Evolutionary conservation across 2,113 vertebrate genomes (phyloP), one percentile per base, ranked within the genome.

Genomic region (Macquaria australasica): DNA sequence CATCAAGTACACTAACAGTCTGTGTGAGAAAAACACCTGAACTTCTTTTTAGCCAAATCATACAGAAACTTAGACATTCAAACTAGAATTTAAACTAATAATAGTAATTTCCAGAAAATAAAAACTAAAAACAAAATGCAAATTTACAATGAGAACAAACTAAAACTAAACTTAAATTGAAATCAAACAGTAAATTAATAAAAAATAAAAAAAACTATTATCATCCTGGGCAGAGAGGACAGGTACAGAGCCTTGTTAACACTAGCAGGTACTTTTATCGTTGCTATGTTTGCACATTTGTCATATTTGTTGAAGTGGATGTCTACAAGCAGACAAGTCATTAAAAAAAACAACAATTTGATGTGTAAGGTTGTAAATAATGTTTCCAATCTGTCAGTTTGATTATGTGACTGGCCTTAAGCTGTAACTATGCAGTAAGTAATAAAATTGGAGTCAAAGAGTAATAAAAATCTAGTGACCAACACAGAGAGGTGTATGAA

Each of bases 371-470:
- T 55, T 83, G 11, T 77, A 77, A 79, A 82, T 45, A 23, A 50
- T 37, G 11, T 71, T 74, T 66, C 31, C 51, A 21, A 69, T 79
- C 68, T 62, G n/a, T 74, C 50, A 63, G 41, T 62, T 73, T 66
- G 45, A 84, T 74, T 70, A 76, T 68, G 67, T 63, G 75, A 84
- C 45, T 67, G 60, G 56, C 41, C 34, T 77, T 11, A 58, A 66
- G 41, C 60, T 76, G 51, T 66, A 63, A 15, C 67, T 53, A 18
- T 21, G 37, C 11, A 34, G 59, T 41, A 10, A 73, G 31, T 59
- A 50, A 79, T 82, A 18, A 43, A 58, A 87, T 48, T 76, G 62
- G 39, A 79, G 51, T 77, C 53, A 84, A 77, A 73, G 85, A 58
- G 63, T 63, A 87, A 43, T n/a, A n/a, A 67, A 82, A 71, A 14